Evolutionary conservation across 92 coral and sea anemone species (phyloP), one percentile per base, ranked within the genome.

Genomic region (Epizoanthus rinbou): DNA sequence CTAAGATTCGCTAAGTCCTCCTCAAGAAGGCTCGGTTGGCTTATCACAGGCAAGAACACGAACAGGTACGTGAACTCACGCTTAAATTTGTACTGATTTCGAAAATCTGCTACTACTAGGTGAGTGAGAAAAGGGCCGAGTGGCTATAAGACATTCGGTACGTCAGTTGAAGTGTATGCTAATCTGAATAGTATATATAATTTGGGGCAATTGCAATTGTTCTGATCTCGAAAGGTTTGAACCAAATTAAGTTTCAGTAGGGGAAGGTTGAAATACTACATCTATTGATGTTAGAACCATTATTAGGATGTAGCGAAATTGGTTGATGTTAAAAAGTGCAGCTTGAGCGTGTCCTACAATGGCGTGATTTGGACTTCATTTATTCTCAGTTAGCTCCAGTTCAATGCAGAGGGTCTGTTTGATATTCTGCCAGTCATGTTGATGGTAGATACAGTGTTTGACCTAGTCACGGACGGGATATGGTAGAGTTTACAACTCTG

Each of bases 361-460:
- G 47, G 71, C 41, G 82, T 78, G 69, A 78, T 62, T 78, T 59
- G 63, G 6, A 9, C 47, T 39, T 64, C 57, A n/a, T 58, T 75
- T 75, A 47, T 75, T 75, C 60, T 28, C 45, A 31, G 41, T 43
- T 75, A 33, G 43, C 43, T 37, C 43, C 43, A 37, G 31, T 25
- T 67, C 24, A 75, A 18, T 28, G 60, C 43, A 57, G 68, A 78
- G 41, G 39, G 63, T 28, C 71, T 39, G 70, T 62, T 78, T 62
- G 58, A 78, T 41, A 19, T 62, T 78, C 71, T 47, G 82, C 60
- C 82, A 62, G 69, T 76, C 63, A n/a, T 76, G 57, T 78, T 33
- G 43, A 21, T 78, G 71, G 71, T 78, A 78, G 24, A 16, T 6
- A 23, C 64, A 47, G 54, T 74, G 57, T 78, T 62, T 78, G 71